A percentile compares a stretch with the other conserved stretches of the same genome.
phyloP scores from a whole-genome alignment of 2,797 vertebrate genomes.

The Todus mexicanus region DNA sequence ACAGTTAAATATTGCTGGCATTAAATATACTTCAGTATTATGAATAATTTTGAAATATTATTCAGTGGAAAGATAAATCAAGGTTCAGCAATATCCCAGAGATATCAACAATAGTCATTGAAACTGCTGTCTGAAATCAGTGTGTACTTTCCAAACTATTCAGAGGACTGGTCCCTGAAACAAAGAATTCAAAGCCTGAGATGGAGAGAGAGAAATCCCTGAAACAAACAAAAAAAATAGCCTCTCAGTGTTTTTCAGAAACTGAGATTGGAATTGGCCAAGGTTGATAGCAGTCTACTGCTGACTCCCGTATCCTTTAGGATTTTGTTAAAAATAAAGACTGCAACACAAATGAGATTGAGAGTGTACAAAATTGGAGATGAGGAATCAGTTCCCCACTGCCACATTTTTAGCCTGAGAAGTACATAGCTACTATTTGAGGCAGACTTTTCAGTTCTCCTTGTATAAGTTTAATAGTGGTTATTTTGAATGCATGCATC shows the following conservation, averaged over 20 bases:
- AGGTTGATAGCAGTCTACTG: neutral
- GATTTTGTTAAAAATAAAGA: constrained; percentile 14
- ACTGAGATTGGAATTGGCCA: neutral
- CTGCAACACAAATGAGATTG: neutral
- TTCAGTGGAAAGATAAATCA: constrained; percentile 20
- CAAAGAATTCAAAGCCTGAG: neutral
- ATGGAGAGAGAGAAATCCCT: neutral
- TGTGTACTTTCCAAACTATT: neutral
- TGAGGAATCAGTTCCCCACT: constrained; percentile 9
- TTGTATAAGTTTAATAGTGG: neutral
- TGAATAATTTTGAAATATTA: constrained; percentile 1
- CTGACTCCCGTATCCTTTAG: neutral
- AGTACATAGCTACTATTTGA: neutral
- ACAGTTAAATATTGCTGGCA: neutral
- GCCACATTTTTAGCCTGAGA: constrained; percentile 17
- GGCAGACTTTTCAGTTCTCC: neutral
- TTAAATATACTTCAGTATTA: constrained; percentile 11
- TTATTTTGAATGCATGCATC: constrained; percentile 43
- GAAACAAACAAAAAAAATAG: neutral
- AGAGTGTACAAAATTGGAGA: neutral
- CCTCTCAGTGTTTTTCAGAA: neutral
- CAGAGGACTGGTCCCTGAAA: neutral
- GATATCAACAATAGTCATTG: neutral
- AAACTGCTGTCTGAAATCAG: neutral
- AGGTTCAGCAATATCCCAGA: constrained; percentile 6